phyloP scores from a whole-genome alignment of 2,888 invertebrate genomes.

The Eilema griseolum region DNA sequence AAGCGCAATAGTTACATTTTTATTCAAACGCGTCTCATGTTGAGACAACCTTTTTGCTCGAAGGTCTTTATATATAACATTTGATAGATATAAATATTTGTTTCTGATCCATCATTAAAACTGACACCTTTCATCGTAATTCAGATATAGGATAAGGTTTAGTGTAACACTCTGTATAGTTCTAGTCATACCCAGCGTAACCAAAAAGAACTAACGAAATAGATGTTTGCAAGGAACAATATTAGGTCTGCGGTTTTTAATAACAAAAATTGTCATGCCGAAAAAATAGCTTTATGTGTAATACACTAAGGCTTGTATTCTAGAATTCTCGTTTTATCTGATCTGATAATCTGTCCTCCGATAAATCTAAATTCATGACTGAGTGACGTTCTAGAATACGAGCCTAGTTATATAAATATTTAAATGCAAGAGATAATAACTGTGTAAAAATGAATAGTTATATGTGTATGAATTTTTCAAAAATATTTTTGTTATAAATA shows the following conservation, averaged over 20 bases:
- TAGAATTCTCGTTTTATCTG: too few species aligned
- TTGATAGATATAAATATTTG: constrained; percentile 35
- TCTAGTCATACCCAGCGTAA: constrained; percentile 50
- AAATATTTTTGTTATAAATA: constrained; percentile 70
- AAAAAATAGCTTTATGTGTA: constrained; percentile 64
- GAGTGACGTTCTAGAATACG: too few species aligned
- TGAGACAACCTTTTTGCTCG: constrained; percentile 26
- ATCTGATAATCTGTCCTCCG: too few species aligned
- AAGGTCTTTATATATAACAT: constrained; percentile 33
- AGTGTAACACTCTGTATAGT: constrained; percentile 44
- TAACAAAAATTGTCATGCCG: constrained; percentile 45
- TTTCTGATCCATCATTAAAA: constrained; percentile 29
- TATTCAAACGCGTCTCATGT: constrained; percentile 25
- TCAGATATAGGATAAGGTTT: constrained; percentile 41
- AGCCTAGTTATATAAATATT: constrained; percentile 46
- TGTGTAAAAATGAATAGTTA: constrained; percentile 45
- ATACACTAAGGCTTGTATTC: too few species aligned
- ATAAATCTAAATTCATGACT: too few species aligned
- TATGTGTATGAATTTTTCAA: constrained; percentile 58
- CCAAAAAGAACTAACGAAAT: constrained; percentile 35
- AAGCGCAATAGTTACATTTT: constrained; percentile 3
- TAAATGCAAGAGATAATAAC: constrained; percentile 37
- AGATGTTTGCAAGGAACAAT: constrained; percentile 31
- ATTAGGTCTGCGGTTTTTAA: constrained; percentile 46
- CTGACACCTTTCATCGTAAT: constrained; percentile 25